phyloP scores from a whole-genome alignment of 2,113 vertebrate species.

The Eubucco bourcierii region DNA sequence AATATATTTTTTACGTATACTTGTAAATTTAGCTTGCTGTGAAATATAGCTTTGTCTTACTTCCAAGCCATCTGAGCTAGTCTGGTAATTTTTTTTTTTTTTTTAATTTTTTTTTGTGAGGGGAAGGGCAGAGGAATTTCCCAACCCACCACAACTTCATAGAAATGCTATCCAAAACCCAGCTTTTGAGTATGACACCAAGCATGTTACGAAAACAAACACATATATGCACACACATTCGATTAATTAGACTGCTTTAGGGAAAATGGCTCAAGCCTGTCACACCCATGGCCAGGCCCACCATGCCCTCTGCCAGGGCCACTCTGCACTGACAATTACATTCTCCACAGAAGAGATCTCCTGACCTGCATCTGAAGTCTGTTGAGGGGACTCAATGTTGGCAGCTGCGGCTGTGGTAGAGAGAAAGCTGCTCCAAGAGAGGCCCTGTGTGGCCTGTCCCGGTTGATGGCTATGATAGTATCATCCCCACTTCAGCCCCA shows the following conservation, averaged over 20 bases:
- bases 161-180: not conserved
- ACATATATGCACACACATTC: not conserved
- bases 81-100: too few relatives aligned
- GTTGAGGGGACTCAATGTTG: accelerated
- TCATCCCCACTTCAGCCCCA: accelerated
- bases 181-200: not conserved
- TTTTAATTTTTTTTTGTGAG: too few relatives aligned
- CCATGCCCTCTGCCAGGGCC: accelerated
- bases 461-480: accelerated
- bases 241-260: not conserved
- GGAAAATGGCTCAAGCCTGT: not conserved
- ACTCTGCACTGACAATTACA: not conserved
- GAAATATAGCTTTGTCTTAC: too few relatives aligned
- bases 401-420: not conserved
- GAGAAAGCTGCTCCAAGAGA: accelerated
- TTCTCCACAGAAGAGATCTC: not conserved
- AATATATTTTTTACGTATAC: too few relatives aligned
- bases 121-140: too few relatives aligned
- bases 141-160: not conserved
- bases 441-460: not conserved
- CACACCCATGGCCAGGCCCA: not conserved
- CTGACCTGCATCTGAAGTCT: accelerated
- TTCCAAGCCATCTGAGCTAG: too few relatives aligned
- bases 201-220: not conserved
- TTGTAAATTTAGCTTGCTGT: too few relatives aligned